phyloP scores from a whole-genome alignment of 2,113 vertebrate species.

The Lophotis ruficrista region DNA sequence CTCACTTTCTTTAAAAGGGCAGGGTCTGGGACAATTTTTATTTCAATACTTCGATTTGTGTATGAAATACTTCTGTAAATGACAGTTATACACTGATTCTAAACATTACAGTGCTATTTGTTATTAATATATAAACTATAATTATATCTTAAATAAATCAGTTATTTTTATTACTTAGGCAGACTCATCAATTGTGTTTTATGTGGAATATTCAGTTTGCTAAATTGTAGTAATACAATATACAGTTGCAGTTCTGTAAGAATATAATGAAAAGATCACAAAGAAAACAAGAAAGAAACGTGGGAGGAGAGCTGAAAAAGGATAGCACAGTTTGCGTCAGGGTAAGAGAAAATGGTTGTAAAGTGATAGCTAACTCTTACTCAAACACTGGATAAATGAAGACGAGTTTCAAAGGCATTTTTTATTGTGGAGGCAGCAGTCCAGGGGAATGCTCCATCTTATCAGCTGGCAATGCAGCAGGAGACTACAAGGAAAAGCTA shows the following conservation, averaged over 20 bases:
- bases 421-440: neutral
- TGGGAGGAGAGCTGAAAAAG: neutral
- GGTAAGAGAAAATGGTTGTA: neutral
- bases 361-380: neutral
- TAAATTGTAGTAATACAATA: neutral
- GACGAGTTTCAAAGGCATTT: neutral
- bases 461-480: neutral
- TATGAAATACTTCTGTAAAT: conserved; percentile 18
- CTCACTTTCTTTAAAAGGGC: conserved; percentile 7
- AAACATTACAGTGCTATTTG: neutral
- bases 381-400: neutral
- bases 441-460: neutral
- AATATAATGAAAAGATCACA: neutral
- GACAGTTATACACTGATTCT: neutral
- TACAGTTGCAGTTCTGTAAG: neutral
- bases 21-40: neutral
- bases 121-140: neutral
- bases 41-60: neutral
- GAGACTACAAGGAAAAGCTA: neutral
- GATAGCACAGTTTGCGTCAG: neutral
- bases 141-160: neutral
- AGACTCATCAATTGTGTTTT: neutral
- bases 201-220: neutral
- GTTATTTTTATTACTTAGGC: neutral
- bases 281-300: neutral